Evolutionary conservation across 2,888 invertebrate species (phyloP).

Genomic region (Byasa hedistus): DNA sequence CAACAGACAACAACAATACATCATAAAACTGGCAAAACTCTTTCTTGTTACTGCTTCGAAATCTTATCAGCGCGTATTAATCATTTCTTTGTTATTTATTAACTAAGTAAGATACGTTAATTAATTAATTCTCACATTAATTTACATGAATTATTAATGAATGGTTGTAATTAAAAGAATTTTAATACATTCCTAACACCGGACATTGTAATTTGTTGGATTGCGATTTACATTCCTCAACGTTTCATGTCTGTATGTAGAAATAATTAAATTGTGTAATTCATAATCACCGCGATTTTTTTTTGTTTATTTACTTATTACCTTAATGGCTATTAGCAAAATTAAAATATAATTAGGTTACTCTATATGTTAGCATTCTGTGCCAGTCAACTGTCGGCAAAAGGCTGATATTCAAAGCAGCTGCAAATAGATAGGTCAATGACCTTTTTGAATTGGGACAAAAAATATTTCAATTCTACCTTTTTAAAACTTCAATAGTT

Average conservation of each 20-base stretch:
- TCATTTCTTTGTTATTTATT: constrained; percentile 34
- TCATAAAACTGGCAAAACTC: constrained; percentile 16
- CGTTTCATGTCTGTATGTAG: constrained; percentile 36
- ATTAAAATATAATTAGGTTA: no score
- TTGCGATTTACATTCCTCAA: background rate
- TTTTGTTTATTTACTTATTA: no score
- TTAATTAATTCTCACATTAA: constrained; percentile 36
- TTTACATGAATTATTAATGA: constrained; percentile 29
- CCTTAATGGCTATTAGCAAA: no score
- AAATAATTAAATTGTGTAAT: background rate
- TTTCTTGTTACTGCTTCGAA: constrained; percentile 4
- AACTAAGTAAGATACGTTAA: constrained; percentile 24
- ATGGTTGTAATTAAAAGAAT: constrained; percentile 13
- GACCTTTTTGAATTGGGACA: no score
- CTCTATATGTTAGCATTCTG: no score
- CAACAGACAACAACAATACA: constrained; percentile 18
- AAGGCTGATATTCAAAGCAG: no score
- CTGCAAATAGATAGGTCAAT: no score
- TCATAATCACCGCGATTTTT: background rate
- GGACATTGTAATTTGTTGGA: constrained; percentile 11
- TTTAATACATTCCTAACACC: constrained; percentile 15
- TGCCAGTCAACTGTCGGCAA: no score
- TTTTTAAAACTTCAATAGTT: no score
- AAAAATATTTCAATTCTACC: no score
- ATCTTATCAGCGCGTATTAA: constrained; percentile 25